Evolutionary conservation across 2,888 invertebrate genomes (phyloP).

Genomic region (Auanema freiburgensis): DNA sequence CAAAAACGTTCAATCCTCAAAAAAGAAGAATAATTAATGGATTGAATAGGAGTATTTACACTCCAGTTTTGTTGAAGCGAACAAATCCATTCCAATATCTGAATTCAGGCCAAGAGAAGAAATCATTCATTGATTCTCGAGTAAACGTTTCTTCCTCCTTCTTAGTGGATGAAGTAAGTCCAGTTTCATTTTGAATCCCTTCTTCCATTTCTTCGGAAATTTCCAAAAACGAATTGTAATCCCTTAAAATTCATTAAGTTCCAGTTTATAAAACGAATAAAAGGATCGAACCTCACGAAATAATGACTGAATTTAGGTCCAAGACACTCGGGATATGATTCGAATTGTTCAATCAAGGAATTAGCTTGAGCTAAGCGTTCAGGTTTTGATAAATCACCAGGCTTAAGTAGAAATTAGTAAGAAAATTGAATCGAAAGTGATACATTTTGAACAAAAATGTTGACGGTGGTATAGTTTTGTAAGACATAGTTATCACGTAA

Average conservation of each 20-base stretch:
- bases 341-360: conserved; percentile 47
- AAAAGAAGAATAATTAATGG: neutral
- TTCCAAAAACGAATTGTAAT: conserved; percentile 36
- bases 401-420: conserved; percentile 29
- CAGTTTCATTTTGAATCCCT: neutral
- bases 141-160: conserved; percentile 26
- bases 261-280: too few species aligned
- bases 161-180: conserved; percentile 18
- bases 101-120: conserved; percentile 60
- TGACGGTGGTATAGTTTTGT: conserved; percentile 56
- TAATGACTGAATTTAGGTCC: conserved; percentile 56
- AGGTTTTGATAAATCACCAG: conserved; percentile 49
- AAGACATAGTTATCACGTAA: conserved; percentile 53
- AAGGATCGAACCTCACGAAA: conserved; percentile 38
- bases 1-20: conserved; percentile 43
- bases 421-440: conserved; percentile 8
- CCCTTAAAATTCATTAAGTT: conserved; percentile 19
- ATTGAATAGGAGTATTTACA: conserved; percentile 12
- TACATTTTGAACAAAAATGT: conserved; percentile 55
- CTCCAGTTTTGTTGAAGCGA: conserved; percentile 42
- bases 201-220: conserved; percentile 27
- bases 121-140: conserved; percentile 42
- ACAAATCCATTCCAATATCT: conserved; percentile 59
- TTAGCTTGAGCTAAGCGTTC: conserved; percentile 31
- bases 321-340: conserved; percentile 49